Evolutionary conservation across 30 jellyfish, hydroid and myxozoan species (phyloP).

Genomic region (Aurelia aurita): DNA sequence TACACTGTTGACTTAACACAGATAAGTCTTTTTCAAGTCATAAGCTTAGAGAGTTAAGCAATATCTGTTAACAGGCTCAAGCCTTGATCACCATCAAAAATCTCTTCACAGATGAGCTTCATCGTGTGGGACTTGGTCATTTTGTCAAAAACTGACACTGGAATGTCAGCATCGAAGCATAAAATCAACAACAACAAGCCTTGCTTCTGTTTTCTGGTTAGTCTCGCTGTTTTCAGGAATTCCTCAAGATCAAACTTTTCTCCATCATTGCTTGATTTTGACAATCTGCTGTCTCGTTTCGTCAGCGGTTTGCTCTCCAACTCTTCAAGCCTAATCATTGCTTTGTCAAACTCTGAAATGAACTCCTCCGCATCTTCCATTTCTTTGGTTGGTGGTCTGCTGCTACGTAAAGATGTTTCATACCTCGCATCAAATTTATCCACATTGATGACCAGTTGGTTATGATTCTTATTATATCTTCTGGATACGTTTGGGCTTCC

Average conservation of each 20-base stretch:
- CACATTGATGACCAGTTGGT: background rate
- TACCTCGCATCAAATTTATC: background rate
- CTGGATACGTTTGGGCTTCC: background rate
- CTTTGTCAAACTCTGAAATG: slow-evolving; percentile 50
- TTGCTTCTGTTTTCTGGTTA: slow-evolving; percentile 51
- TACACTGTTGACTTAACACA: no score
- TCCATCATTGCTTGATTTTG: background rate
- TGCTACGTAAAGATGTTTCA: background rate
- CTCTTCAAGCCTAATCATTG: slow-evolving; percentile 33
- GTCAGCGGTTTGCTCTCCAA: slow-evolving; percentile 2
- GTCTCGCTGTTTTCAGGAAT: slow-evolving; percentile 1
- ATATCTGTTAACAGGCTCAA: slow-evolving; percentile 26
- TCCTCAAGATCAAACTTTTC: slow-evolving; percentile 13
- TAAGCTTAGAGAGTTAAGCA: background rate
- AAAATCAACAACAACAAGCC: slow-evolving; percentile 44
- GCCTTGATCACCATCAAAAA: slow-evolving; percentile 22
- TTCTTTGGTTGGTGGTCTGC: background rate
- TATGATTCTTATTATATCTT: background rate
- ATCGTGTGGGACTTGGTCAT: slow-evolving; percentile 56
- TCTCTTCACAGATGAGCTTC: slow-evolving; percentile 53
- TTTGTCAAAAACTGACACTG: slow-evolving; percentile 46
- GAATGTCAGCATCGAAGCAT: slow-evolving; percentile 69
- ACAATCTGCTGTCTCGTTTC: background rate
- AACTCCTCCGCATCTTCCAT: slow-evolving; percentile 59
- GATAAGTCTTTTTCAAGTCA: no score